These are phyloP conservation scores for Aphelenchoides besseyi DNA, from an alignment of 1,140 invertebrate species.

Conservation along the genomic window DNA sequence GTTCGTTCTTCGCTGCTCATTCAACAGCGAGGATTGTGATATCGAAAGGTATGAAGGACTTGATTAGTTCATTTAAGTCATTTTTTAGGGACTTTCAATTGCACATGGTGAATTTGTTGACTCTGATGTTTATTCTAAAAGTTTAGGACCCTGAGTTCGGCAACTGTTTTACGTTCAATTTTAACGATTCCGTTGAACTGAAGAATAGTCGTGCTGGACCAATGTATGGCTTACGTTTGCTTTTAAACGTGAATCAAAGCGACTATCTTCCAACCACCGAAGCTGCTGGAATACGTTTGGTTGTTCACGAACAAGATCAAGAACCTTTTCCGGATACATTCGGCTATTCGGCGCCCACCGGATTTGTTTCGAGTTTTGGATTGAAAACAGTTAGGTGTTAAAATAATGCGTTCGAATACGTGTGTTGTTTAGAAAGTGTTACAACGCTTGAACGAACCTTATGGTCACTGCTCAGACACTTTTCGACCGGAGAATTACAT, in stretches of 20 bases:
- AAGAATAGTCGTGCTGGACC: constrained; percentile 54
- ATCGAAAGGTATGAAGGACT: constrained; percentile 38
- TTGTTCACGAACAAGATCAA: constrained; percentile 62
- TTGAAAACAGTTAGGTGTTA: constrained; percentile 52
- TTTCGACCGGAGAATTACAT: constrained; percentile 59
- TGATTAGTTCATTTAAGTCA: not conserved
- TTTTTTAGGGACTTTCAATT: constrained; percentile 60
- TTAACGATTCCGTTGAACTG: constrained; percentile 61
- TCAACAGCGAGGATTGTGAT: constrained; percentile 60
- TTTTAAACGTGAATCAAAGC: constrained; percentile 60
- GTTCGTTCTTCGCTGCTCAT: constrained; percentile 62
- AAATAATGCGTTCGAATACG: not conserved
- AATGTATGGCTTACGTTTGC: constrained; percentile 55
- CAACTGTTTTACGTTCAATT: constrained; percentile 62
- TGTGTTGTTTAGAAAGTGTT: constrained; percentile 58
- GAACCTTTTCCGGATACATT: constrained; percentile 59
- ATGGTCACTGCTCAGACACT: constrained; percentile 56
- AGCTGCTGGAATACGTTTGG: constrained; percentile 58
- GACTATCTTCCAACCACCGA: constrained; percentile 63
- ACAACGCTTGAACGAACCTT: constrained; percentile 54
- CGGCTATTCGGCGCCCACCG: constrained; percentile 58
- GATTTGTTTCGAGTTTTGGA: constrained; percentile 62
- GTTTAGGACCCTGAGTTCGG: constrained; percentile 61
- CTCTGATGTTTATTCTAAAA: too few species aligned
- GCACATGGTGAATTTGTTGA: too few species aligned